Evolutionary conservation across 2,797 vertebrate genomes (phyloP), one percentile per base, ranked within the genome.

Genomic region (Acrossocheilus wenchowensis): DNA sequence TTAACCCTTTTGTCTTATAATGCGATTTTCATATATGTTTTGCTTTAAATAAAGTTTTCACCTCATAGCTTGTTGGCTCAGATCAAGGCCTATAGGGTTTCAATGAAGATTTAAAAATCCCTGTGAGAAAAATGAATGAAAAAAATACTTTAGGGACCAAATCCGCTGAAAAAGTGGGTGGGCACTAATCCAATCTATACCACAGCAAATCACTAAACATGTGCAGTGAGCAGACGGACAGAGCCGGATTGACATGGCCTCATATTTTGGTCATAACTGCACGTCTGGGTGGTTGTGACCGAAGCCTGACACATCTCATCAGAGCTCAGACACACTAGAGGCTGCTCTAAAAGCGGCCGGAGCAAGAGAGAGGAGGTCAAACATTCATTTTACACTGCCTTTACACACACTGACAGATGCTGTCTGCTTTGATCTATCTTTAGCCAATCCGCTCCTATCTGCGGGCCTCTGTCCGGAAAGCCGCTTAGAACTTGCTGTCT

Each of bases 391-490:
- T 90, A 77, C 86, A 82, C 88, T 86, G 89, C 82, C 87, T 88
- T 88, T 90, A 90, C 89, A 88, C 90, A 90, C 86, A 90, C 87
- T 87, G 89, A 90, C 92, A 91, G 87, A 89, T 89, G 86, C 89
- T 90, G 91, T 89, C 90, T 82, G 86, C 91, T 92, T 90, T 91
- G 91, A 92, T 93, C 91, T 90, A 90, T 89, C 89, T 91, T 90
- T 90, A 89, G 89, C 89, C 83, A 41, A 88, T 86, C 85, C 85
- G 72, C 81, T 88, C 72, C 89, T 88, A 87, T 91, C 83, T 87
- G 88, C 62, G 64, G 87, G 90, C 87, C 79, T 74, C 77, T 86
- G 89, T 88, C 87, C 85, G 69, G 88, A 90, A 91, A 90, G 85
- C 89, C 78, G 80, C 92, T 89, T 89, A 89, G 80, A 90, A 86